Conservation (phyloP, 2,113 vertebrate species). For the Rhynchomys soricoides region DNA sequence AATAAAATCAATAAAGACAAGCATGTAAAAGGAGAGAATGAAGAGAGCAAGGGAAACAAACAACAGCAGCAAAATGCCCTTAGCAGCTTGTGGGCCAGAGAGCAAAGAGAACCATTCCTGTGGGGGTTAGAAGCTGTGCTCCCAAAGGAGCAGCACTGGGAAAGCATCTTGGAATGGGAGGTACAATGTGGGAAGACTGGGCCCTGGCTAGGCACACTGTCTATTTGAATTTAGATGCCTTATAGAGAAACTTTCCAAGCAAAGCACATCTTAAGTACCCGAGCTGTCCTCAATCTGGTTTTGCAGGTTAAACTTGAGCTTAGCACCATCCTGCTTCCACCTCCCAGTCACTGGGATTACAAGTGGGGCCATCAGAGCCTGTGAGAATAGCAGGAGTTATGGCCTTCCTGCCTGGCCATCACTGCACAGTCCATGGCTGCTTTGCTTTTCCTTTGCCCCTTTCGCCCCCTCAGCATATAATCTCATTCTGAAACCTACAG, state of each 20-base stretch:
- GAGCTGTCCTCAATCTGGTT: background rate
- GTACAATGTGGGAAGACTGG: background rate
- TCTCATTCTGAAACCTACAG: background rate
- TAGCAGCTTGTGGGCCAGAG: conserved; percentile 2
- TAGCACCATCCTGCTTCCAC: background rate
- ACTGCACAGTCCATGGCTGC: background rate
- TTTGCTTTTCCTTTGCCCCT: background rate
- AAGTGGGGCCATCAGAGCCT: background rate
- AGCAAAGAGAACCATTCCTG: conserved; percentile 23
- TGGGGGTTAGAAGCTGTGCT: conserved; percentile 63
- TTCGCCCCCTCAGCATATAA: rapidly evolving
- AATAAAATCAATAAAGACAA: background rate
- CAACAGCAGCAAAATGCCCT: background rate
- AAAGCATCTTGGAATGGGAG: background rate
- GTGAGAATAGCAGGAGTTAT: background rate
- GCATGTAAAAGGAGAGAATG: background rate
- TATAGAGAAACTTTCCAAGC: background rate
- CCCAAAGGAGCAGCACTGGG: background rate
- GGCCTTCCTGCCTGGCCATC: background rate
- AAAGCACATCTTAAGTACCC: background rate
- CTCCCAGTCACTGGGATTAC: too few species aligned
- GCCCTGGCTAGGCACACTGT: background rate
- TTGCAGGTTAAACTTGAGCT: background rate
- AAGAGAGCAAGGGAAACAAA: background rate
- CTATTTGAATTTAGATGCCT: background rate